Evolutionary conservation across 2,797 vertebrate species (phyloP).

Genomic region (Hemitrygon akajei): DNA sequence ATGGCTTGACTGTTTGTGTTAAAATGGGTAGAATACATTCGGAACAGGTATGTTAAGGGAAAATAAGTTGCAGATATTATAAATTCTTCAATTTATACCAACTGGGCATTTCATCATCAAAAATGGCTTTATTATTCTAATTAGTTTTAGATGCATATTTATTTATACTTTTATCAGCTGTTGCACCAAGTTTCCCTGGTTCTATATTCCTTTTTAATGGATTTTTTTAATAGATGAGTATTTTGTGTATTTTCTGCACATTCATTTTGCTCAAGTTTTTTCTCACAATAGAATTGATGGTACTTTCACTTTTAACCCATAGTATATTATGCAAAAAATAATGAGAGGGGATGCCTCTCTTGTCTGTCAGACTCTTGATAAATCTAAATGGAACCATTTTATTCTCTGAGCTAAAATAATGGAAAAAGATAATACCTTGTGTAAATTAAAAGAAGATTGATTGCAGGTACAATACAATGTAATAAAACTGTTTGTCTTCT

Average conservation of each 20-base stretch:
- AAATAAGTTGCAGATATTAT: neutral
- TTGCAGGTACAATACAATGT: neutral
- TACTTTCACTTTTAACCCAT: neutral
- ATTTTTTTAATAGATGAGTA: neutral
- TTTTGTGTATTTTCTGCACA: neutral
- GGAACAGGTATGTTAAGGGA: neutral
- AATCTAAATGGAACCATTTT: neutral
- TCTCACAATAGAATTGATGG: neutral
- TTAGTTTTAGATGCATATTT: neutral
- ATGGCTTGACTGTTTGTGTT: neutral
- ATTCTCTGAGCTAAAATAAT: neutral
- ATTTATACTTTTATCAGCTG: neutral
- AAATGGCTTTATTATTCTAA: neutral
- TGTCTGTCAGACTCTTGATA: neutral
- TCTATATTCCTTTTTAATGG: neutral
- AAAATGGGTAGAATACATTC: neutral
- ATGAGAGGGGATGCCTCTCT: neutral
- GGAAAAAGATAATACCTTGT: neutral
- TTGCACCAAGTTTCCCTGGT: neutral
- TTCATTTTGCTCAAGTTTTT: neutral
- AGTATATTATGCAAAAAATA: neutral
- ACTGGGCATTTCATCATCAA: neutral
- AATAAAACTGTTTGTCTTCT: conserved; percentile 33
- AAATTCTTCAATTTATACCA: neutral
- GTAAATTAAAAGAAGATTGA: conserved; percentile 14